Evolutionary conservation across 2,888 invertebrate genomes (phyloP).

Genomic region (Hofmannophila pseudospretella): DNA sequence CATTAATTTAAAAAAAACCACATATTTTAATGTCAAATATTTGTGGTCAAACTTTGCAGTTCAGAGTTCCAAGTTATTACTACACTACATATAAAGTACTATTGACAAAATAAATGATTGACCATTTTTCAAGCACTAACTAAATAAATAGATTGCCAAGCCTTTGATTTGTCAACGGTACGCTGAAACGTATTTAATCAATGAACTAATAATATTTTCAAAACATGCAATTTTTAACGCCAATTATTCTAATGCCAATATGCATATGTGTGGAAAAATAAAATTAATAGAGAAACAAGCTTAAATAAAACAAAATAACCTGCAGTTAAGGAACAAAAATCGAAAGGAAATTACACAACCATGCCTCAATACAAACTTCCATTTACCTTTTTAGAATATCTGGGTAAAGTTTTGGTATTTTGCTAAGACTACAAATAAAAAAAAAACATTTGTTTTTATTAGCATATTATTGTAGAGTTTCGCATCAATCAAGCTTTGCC

Average conservation of each 20-base stretch:
- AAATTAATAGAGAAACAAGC: slow-evolving; percentile 19
- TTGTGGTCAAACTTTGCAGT: too few species aligned
- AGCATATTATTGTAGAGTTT: slow-evolving; percentile 57
- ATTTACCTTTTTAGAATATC: slow-evolving; percentile 32
- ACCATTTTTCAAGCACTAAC: too few species aligned
- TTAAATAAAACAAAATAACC: slow-evolving; percentile 13
- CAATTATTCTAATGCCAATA: slow-evolving; percentile 17
- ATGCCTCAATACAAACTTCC: slow-evolving; percentile 41
- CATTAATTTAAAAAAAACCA: too few species aligned
- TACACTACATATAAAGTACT: too few species aligned
- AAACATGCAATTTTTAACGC: slow-evolving; percentile 11
- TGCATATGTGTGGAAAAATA: slow-evolving; percentile 57
- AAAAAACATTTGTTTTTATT: slow-evolving; percentile 42
- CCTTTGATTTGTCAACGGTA: neutral
- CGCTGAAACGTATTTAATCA: slow-evolving; percentile 6
- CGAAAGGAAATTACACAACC: slow-evolving; percentile 35
- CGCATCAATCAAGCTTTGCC: slow-evolving; percentile 54
- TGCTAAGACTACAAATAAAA: slow-evolving; percentile 33
- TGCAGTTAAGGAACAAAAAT: slow-evolving; percentile 17
- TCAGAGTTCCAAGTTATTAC: too few species aligned
- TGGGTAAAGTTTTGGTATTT: too few species aligned
- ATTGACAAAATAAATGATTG: neutral
- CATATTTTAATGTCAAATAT: too few species aligned
- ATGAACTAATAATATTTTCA: slow-evolving; percentile 4
- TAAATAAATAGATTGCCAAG: neutral